phyloP scores from a whole-genome alignment of 2,113 vertebrate species.

The Sapajus apella region DNA sequence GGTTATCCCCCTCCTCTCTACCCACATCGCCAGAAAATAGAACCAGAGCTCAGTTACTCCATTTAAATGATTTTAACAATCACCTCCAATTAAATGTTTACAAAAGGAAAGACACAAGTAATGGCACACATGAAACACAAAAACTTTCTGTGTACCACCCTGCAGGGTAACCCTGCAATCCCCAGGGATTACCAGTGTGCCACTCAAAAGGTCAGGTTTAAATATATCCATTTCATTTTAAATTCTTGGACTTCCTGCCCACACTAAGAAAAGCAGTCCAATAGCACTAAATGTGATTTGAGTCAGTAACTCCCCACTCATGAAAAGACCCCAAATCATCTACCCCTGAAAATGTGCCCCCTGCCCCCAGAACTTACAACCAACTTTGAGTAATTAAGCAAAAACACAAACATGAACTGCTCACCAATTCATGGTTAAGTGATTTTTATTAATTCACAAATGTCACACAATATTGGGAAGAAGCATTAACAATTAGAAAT shows the following conservation, averaged over 20 bases:
- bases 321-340: not conserved
- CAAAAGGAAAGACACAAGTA: not conserved
- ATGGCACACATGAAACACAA: not conserved
- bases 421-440: not conserved
- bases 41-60: not conserved
- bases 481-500: not conserved
- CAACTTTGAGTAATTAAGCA: not conserved
- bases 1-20: not conserved
- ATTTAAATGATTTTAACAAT: not conserved
- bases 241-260: not conserved
- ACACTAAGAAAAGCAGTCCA: not conserved
- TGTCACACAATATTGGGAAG: not conserved
- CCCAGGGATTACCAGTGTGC: not conserved
- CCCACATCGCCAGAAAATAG: not conserved
- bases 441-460: slow-evolving; percentile 11
- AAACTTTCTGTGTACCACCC: not conserved
- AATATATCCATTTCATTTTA: not conserved
- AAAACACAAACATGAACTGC: slow-evolving; percentile 24
- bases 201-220: not conserved
- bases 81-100: not conserved
- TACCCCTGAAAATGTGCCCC: not conserved
- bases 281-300: not conserved
- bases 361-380: not conserved
- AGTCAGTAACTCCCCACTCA: not conserved
- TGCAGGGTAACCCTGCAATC: not conserved